Evolutionary conservation across 2,113 vertebrate genomes (phyloP).

Genomic region (Vireo altiloquus): DNA sequence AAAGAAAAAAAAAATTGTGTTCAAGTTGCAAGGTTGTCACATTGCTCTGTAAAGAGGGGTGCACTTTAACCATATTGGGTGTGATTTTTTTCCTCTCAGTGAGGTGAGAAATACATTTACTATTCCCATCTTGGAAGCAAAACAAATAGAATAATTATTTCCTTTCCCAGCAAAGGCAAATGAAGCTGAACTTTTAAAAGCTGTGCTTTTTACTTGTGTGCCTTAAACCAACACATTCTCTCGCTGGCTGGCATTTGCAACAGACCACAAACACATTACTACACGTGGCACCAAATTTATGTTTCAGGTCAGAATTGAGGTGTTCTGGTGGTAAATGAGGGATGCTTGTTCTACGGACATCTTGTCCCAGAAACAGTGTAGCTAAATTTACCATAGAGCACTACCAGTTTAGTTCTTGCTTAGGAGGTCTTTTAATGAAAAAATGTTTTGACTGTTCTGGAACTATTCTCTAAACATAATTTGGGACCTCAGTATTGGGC

Average conservation of each 20-base stretch:
- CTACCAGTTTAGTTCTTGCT: not conserved
- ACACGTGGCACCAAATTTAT: not conserved
- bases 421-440: not conserved
- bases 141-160: constrained; percentile 42
- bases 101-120: constrained; percentile 27
- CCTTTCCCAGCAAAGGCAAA: constrained; percentile 43
- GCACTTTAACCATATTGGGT: not conserved
- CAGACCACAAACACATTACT: not conserved
- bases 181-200: not conserved
- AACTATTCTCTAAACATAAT: not conserved
- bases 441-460: not conserved
- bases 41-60: not conserved
- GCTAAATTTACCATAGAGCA: not conserved
- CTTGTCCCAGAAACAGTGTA: not conserved
- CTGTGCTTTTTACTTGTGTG: not conserved
- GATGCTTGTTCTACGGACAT: not conserved
- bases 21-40: not conserved
- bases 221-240: not conserved
- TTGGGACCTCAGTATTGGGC: not conserved
- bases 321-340: not conserved
- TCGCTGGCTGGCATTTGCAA: not conserved
- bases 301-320: not conserved
- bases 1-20: not conserved
- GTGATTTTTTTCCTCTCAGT: not conserved
- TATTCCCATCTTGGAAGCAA: constrained; percentile 27